Evolutionary conservation across 2,113 vertebrate species (phyloP).

Genomic region (Promerops cafer): DNA sequence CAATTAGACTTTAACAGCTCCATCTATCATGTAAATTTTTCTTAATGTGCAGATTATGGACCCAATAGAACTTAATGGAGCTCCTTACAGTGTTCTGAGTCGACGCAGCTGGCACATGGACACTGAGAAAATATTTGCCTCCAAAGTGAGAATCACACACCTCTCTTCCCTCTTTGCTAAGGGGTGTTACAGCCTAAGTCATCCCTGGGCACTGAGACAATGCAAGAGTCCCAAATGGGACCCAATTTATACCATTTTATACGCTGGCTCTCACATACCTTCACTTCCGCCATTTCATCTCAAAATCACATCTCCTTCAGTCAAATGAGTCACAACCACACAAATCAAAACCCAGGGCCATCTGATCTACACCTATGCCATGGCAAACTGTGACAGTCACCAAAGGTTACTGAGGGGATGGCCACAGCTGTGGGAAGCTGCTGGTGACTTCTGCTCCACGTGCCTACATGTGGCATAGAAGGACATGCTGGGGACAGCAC

Average conservation of each 20-base stretch:
- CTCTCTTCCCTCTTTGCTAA: neutral
- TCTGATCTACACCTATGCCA: neutral
- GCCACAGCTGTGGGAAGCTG: neutral
- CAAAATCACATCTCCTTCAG: neutral
- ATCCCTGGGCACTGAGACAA: neutral
- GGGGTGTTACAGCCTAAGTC: neutral
- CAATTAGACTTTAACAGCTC: conserved; percentile 63
- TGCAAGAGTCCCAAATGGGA: neutral
- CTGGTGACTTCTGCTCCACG: neutral
- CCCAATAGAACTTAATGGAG: conserved; percentile 64
- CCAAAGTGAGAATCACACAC: neutral
- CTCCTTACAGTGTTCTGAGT: conserved; percentile 59
- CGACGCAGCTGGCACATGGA: conserved; percentile 42
- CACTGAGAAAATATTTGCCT: neutral
- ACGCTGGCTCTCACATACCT: neutral
- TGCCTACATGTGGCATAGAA: rapidly evolving
- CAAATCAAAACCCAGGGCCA: neutral
- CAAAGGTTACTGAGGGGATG: neutral
- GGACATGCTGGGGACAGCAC: rapidly evolving
- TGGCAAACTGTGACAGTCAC: neutral
- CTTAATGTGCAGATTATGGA: conserved; percentile 62
- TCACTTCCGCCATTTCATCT: neutral
- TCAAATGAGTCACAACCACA: neutral
- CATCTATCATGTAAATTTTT: conserved; percentile 66
- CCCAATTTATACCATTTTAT: neutral